Conservation (phyloP, 2,113 vertebrate genomes). For the Strigops habroptila region DNA sequence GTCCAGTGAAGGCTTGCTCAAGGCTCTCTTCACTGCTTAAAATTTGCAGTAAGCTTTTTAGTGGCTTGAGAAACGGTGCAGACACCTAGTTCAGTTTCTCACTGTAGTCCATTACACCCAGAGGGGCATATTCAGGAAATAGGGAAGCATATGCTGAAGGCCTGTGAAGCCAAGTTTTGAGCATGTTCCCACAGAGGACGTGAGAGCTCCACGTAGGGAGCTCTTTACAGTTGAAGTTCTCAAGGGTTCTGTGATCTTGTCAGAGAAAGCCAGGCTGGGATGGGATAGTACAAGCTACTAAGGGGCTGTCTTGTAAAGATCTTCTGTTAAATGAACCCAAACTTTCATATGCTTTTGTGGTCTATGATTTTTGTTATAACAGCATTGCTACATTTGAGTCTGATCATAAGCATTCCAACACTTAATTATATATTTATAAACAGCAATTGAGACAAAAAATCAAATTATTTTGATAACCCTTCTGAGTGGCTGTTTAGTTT, state of each 20-base stretch:
- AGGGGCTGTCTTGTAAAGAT: background rate
- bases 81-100: background rate
- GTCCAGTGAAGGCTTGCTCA: background rate
- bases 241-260: background rate
- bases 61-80: background rate
- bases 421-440: conserved; percentile 35
- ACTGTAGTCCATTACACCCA: background rate
- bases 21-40: background rate
- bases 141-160: background rate
- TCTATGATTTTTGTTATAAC: conserved; percentile 3
- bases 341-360: background rate
- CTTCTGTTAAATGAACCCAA: background rate
- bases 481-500: conserved; percentile 46
- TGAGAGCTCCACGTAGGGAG: background rate
- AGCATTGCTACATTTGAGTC: background rate
- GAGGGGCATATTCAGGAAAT: background rate
- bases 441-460: background rate
- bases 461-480: conserved; percentile 24
- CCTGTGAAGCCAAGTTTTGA: background rate
- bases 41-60: background rate
- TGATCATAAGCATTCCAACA: background rate
- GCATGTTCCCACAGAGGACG: background rate
- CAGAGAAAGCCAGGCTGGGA: background rate
- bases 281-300: background rate
- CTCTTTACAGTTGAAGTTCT: background rate